A percentile compares a stretch with the other conserved stretches of the same genome.
These are phyloP conservation scores for Phyllostomus hastatus DNA, from an alignment of 2,113 vertebrate genomes.

Conservation along the genomic window DNA sequence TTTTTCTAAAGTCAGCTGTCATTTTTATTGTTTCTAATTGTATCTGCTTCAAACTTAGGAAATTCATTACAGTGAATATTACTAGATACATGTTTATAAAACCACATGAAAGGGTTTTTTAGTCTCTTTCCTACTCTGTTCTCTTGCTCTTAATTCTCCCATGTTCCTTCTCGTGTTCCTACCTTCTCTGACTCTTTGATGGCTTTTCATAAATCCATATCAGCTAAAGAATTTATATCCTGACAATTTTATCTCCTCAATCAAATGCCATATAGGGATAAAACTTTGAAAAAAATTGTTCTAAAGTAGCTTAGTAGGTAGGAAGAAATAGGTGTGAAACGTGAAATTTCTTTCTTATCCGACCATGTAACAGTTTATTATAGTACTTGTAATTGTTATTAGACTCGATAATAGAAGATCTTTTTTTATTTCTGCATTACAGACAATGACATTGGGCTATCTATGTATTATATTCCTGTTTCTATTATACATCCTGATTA, in stretches of 20 bases:
- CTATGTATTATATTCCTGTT: background rate
- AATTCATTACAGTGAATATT: background rate
- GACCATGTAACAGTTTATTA: background rate
- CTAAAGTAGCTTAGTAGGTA: background rate
- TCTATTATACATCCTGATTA: accelerated
- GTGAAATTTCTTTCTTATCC: background rate
- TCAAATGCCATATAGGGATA: background rate
- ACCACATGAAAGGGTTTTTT: background rate
- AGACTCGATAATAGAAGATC: background rate
- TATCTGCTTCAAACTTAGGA: background rate
- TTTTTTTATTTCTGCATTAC: background rate
- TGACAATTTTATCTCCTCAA: background rate
- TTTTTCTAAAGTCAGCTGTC: background rate
- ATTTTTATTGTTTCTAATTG: background rate
- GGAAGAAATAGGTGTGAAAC: background rate
- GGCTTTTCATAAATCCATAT: background rate
- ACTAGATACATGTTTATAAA: background rate
- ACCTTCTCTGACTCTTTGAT: background rate
- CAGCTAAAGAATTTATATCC: background rate
- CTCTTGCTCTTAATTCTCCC: background rate
- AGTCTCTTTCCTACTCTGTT: background rate
- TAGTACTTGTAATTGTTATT: background rate
- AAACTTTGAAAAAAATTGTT: background rate
- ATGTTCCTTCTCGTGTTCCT: background rate
- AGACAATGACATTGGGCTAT: background rate